phyloP scores from a whole-genome alignment of 2,797 vertebrate genomes.

The Steatocranus sp. region DNA sequence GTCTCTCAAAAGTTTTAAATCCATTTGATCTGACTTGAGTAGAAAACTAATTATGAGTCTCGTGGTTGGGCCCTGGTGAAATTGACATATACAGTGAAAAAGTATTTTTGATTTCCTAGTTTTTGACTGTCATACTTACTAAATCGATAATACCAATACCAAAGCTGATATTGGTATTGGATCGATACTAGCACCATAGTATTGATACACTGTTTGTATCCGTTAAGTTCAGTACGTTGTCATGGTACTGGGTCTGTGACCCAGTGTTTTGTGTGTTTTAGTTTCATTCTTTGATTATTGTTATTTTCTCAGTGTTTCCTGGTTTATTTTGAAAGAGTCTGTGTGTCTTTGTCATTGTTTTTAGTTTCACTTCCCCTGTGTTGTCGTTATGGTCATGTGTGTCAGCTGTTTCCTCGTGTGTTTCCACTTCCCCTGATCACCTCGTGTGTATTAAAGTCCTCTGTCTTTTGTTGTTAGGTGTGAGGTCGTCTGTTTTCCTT shows the following conservation, averaged over 20 bases:
- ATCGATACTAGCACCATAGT: background rate
- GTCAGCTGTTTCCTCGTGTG: background rate
- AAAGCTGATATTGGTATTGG: background rate
- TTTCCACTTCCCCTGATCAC: background rate
- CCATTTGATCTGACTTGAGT: background rate
- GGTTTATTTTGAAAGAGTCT: background rate
- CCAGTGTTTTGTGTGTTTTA: background rate
- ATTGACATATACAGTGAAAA: background rate
- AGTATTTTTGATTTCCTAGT: background rate
- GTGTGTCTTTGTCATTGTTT: background rate
- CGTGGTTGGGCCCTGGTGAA: background rate
- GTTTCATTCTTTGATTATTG: background rate
- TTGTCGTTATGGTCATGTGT: background rate
- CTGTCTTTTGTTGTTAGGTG: background rate
- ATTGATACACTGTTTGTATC: background rate
- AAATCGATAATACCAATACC: background rate
- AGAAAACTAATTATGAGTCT: background rate
- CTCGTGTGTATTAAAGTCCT: background rate
- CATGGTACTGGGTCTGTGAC: background rate
- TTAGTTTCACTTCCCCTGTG: background rate
- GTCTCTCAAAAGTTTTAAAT: background rate
- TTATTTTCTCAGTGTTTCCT: background rate
- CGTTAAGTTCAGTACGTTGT: background rate
- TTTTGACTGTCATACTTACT: background rate
- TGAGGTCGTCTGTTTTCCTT: background rate